phyloP scores from a whole-genome alignment of 2,113 vertebrate genomes.

The Pleuronectes platessa region DNA sequence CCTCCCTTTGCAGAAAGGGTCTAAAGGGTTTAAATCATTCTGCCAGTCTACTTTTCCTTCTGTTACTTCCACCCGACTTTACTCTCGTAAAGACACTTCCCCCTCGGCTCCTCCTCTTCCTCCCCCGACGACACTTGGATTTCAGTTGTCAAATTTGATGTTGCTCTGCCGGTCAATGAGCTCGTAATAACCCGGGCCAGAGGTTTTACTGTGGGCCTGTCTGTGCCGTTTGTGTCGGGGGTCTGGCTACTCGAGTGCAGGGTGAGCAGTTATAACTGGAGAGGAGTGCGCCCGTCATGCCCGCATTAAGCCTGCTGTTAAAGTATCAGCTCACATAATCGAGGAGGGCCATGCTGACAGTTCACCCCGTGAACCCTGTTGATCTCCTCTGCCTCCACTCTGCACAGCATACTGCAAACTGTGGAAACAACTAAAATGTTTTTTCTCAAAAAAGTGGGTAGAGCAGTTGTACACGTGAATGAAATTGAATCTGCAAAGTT shows the following conservation, averaged over 20 bases:
- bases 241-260: slow-evolving; percentile 6
- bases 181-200: slow-evolving; percentile 35
- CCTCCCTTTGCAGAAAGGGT: slow-evolving; percentile 4
- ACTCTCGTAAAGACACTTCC: slow-evolving; percentile 23
- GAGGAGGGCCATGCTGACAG: slow-evolving; percentile 26
- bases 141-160: slow-evolving; percentile 58
- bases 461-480: too few relatives aligned
- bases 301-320: slow-evolving; percentile 27
- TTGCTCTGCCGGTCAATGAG: slow-evolving; percentile 39
- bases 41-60: slow-evolving; percentile 17
- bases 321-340: slow-evolving; percentile 44
- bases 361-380: slow-evolving; percentile 4
- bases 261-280: slow-evolving; percentile 27
- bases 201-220: slow-evolving; percentile 35
- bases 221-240: slow-evolving; percentile 18
- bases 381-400: slow-evolving; percentile 10
- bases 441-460: too few relatives aligned
- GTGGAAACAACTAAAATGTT: too few relatives aligned
- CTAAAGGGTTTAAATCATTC: slow-evolving; percentile 13
- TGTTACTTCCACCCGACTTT: slow-evolving; percentile 29
- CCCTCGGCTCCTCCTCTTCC: slow-evolving; percentile 13
- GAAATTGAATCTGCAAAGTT: too few relatives aligned
- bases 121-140: slow-evolving; percentile 36
- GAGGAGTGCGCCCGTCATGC: slow-evolving; percentile 11
- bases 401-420: too few relatives aligned